Conservation (phyloP, 2,113 vertebrate genomes). For the Notiomystis cincta region DNA sequence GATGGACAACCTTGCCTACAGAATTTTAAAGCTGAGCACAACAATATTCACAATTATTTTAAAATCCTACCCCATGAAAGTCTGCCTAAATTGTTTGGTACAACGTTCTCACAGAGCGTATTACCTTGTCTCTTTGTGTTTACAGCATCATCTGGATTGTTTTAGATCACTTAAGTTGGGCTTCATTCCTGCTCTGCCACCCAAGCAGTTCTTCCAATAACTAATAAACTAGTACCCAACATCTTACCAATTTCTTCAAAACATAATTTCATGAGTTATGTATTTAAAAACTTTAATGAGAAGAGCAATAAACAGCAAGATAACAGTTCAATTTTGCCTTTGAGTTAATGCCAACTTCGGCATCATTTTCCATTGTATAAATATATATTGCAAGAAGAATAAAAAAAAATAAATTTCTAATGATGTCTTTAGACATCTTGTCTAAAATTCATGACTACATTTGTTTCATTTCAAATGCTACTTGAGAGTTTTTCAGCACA, state of each 20-base stretch:
- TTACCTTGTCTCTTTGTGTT: background rate
- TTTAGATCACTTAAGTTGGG: background rate
- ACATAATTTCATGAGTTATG: background rate
- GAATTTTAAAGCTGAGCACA: background rate
- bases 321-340: background rate
- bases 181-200: background rate
- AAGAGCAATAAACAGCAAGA: background rate
- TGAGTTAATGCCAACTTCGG: background rate
- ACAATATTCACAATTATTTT: background rate
- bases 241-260: background rate
- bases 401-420: background rate
- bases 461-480: constrained; percentile 41
- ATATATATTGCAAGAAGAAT: background rate
- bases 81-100: background rate
- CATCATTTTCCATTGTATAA: background rate
- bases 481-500: constrained; percentile 40
- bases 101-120: background rate
- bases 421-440: constrained; percentile 8
- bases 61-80: background rate
- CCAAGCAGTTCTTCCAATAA: background rate
- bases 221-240: background rate
- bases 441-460: constrained; percentile 52
- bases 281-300: constrained; percentile 3
- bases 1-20: background rate
- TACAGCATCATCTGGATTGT: background rate